phyloP scores from a whole-genome alignment of 2,113 vertebrate genomes.

The Cariama cristata region DNA sequence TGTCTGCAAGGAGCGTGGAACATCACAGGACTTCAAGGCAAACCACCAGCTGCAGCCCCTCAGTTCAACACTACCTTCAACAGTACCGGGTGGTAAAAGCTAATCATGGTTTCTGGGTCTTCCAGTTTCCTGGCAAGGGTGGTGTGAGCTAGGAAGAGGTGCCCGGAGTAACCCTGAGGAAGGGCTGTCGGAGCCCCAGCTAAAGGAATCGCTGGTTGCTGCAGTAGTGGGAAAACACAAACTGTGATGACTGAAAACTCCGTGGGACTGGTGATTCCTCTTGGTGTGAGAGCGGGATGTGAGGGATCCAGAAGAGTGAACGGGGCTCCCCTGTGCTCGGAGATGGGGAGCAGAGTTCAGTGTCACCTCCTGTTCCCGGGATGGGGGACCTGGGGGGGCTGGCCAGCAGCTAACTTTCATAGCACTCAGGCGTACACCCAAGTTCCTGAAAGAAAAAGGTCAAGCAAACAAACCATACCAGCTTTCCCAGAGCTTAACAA shows the following conservation, averaged over 20 bases:
- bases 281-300: rapidly evolving
- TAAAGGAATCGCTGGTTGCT: not conserved
- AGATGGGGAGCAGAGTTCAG: not conserved
- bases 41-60: not conserved
- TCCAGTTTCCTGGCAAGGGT: not conserved
- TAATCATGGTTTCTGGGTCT: not conserved
- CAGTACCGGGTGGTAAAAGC: not conserved
- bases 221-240: not conserved
- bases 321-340: not conserved
- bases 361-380: not conserved
- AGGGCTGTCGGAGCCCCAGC: not conserved
- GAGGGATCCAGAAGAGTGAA: not conserved
- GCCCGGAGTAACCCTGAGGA: not conserved
- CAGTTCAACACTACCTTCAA: not conserved
- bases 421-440: rapidly evolving
- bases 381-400: not conserved
- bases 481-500: not conserved
- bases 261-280: not conserved
- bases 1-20: not conserved
- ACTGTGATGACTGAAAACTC: not conserved
- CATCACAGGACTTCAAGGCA: not conserved
- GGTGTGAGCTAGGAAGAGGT: not conserved
- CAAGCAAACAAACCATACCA: not conserved
- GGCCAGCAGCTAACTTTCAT: not conserved
- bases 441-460: not conserved